Evolutionary conservation across 2,888 invertebrate genomes (phyloP).

Genomic region (Galerucella nymphaeae): DNA sequence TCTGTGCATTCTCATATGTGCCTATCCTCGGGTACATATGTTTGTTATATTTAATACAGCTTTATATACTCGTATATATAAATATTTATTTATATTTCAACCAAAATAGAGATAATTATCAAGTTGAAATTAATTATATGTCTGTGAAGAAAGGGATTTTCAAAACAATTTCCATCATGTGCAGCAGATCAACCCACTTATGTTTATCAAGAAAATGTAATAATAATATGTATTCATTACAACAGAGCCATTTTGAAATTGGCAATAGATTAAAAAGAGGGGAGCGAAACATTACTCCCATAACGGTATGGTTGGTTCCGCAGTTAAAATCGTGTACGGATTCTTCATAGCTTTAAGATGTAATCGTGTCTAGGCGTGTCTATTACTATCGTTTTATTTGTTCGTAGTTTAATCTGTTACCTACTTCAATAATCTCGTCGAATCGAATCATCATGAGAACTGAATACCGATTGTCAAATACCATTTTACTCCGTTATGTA

Average conservation of each 20-base stretch:
- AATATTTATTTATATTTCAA: no score
- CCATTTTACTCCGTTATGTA: conserved; percentile 20
- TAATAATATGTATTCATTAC: neutral
- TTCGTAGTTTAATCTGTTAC: conserved; percentile 33
- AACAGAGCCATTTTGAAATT: conserved; percentile 38
- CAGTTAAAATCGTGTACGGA: conserved; percentile 39
- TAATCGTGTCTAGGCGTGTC: conserved; percentile 48
- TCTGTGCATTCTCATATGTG: no score
- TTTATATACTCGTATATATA: no score
- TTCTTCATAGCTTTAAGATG: conserved; percentile 43
- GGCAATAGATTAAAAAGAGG: conserved; percentile 29
- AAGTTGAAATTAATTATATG: no score
- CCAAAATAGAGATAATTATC: no score
- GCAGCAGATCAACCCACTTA: no score
- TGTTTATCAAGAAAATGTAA: conserved; percentile 2
- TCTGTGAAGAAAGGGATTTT: no score
- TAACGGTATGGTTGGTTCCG: conserved; percentile 44
- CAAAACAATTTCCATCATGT: no score
- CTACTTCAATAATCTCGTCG: conserved; percentile 20
- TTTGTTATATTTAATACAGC: no score
- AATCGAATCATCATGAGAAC: conserved; percentile 28
- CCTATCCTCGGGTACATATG: no score
- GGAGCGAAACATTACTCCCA: conserved; percentile 37
- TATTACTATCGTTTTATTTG: conserved; percentile 40
- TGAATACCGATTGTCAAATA: conserved; percentile 23